Evolutionary conservation across 2,113 vertebrate genomes (phyloP).

Genomic region (Sinocyclocheilus anshuiensis): DNA sequence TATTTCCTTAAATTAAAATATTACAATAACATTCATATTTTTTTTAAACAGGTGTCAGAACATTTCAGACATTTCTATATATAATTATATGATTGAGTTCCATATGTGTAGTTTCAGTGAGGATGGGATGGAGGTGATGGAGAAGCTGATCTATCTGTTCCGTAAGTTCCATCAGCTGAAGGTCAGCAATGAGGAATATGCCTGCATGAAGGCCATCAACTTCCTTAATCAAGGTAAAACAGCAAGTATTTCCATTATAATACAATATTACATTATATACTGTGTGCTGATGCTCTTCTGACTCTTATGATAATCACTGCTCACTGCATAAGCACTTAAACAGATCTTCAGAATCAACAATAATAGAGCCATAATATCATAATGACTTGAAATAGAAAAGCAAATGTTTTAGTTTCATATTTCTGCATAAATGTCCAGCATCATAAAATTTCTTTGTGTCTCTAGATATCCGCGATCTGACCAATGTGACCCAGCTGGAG

Average conservation of each 20-base stretch:
- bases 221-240: conserved; percentile 96
- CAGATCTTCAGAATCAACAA: not conserved
- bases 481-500: conserved; percentile 90
- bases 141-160: conserved; percentile 95
- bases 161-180: conserved; percentile 95
- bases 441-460: not conserved
- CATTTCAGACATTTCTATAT: no score
- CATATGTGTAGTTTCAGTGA: conserved; percentile 84
- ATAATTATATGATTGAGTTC: no score
- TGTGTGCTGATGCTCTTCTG: not conserved
- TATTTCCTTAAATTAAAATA: no score
- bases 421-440: not conserved
- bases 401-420: not conserved
- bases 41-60: no score
- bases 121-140: conserved; percentile 98
- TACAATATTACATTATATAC: not conserved
- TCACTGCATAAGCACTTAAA: not conserved
- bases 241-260: not conserved
- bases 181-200: conserved; percentile 97
- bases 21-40: no score
- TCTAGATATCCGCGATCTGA: conserved; percentile 91
- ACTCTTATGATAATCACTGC: not conserved
- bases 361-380: not conserved
- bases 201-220: conserved; percentile 99
- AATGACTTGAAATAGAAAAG: not conserved